Base-by-base conservation (phyloP, 2,797 vertebrate genomes). In the Premnoplex brunnescens region DNA sequence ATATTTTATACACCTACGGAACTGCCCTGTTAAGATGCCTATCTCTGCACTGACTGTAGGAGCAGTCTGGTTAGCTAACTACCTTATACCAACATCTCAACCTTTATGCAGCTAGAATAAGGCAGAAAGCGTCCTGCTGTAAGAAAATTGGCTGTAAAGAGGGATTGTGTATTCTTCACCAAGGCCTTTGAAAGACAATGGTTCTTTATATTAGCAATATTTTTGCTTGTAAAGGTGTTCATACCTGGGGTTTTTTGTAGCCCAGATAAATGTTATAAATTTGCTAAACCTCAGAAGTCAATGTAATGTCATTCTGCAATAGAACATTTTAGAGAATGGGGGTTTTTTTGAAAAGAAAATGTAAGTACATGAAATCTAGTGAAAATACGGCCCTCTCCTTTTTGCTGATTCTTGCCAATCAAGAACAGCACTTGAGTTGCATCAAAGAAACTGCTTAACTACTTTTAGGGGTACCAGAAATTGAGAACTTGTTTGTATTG, bases 1-100 rank as follows among this genome's bases (percentile, higher is more conserved):
- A 91, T 96, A 91, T 66, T 96, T 94, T 88, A 48, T 81, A 86
- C 85, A 84, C 93, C 88, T 78, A 95, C 91, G 27, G 89, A 91
- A 59, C 12, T 94, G 46, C 88, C 56, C 27, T 94, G 43, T 74
- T 84, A 44, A 95, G 96, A 91, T 94, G 37, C 1, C 0, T 95
- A 89, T 95, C 95, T 94, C 54, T 81, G 15, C 32, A 32, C 64
- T 81, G 88, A 66, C 72, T 89, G 58, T 48, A 84, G 76, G 46
- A 83, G 79, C 54, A 75, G 69, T 48, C 85, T 93, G 55, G 54
- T 89, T 96, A 51, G 60, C 27, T 82, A 81, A 34, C 76, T 60
- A 28, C 54, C 37, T 88, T 46, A 80, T 34, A 72, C 79, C 63
- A 85, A 60, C 59, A 54, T n/a, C 52, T 54, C 83, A 82, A 77